Conservation (phyloP, 2,113 vertebrate species). For the Noctilio leporinus region DNA sequence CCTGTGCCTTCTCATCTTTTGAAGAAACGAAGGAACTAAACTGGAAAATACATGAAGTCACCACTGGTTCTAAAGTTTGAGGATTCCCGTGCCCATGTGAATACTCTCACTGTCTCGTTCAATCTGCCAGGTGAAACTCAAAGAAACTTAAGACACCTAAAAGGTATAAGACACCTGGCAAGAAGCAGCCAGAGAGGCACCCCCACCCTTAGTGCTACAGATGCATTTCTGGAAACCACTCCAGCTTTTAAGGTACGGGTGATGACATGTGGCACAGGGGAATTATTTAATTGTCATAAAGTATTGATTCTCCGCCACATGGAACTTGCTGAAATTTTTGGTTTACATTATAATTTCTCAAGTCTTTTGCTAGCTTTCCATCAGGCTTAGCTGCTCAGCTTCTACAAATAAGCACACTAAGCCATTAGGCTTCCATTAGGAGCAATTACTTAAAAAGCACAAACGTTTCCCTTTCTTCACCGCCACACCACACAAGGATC, state of each 20-base stretch:
- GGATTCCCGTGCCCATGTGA: neutral
- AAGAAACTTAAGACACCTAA: neutral
- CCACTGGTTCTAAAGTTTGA: neutral
- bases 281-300: conserved; percentile 1
- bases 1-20: neutral
- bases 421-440: conserved; percentile 37
- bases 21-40: neutral
- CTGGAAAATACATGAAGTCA: neutral
- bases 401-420: neutral
- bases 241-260: neutral
- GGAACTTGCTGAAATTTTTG: neutral
- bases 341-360: conserved; percentile 16
- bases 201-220: neutral
- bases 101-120: neutral
- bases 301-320: conserved; percentile 8
- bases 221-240: neutral
- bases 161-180: neutral
- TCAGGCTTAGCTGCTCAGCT: neutral
- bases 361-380: neutral
- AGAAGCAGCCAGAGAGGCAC: neutral
- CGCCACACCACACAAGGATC: neutral
- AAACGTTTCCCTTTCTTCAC: neutral
- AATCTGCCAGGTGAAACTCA: neutral
- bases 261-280: neutral
- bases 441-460: conserved; percentile 28